Base-by-base conservation (phyloP, 2,888 invertebrate genomes). In the Malachius bipustulatus region DNA sequence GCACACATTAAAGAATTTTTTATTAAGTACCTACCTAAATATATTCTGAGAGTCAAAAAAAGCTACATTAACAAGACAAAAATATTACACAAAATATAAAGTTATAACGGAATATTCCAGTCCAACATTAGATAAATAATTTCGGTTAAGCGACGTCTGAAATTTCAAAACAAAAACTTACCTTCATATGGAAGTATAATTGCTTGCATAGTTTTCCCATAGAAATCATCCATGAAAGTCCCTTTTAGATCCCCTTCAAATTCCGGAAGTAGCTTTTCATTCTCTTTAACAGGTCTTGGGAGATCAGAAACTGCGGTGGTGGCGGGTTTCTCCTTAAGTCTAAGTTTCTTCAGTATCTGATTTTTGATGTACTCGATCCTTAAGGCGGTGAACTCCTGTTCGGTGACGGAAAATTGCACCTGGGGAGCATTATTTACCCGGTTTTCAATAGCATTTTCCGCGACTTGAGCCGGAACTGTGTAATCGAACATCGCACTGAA, bases 311-410 rank as follows among this genome's bases (percentile, higher is more conserved):
- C 62, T 1, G 74, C 69, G 46, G 75, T 63, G 12, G 72, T 73
- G n/a, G n/a, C n/a, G 4, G 85, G 84, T 50, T 80, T 78, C 59
- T 79, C 80, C 37, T 77, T 80, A 36, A 88, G 60, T 43, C 85
- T 62, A 36, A 88, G 54, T 60, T 85, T 87, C 62, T 79, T 81
- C 49, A 88, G 57, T 16, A 88, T 88, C 64, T 85, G 84, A 56
- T 82, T 77, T 60, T 87, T 87, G 31, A 85, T 82, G 49, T 80
- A 81, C 59, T 85, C 83, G 41, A 87, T 75, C 42, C 87, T 65
- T 24, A 81, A 66, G 19, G 74, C 74, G 0, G 76, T 79, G 34
- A 82, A 55, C 47, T 77, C 72, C 28, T 70, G 67, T 30, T 75
- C 75, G 10, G 54, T 51, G 12, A 52, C 50, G 10, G 50, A 48